Conservation (phyloP, 1,140 invertebrate species). For the Akabosia matsudoensis region DNA sequence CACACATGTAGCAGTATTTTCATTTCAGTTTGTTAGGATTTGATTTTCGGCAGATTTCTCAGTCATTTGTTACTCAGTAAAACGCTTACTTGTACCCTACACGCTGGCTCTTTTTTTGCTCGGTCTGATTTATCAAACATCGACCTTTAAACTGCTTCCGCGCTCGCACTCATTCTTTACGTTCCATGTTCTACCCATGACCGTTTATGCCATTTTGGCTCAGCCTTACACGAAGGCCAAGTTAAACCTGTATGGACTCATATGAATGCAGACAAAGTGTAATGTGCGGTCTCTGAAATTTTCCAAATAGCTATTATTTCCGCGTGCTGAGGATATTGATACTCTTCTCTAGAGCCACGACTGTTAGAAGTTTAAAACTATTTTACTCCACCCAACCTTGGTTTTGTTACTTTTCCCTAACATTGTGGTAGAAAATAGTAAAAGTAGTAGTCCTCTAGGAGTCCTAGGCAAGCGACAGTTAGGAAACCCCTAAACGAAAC, state of each 20-base stretch:
- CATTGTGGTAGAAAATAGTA: no score
- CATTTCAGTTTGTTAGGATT: not conserved
- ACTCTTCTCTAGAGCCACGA: not conserved
- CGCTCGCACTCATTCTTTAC: not conserved
- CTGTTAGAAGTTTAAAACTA: not conserved
- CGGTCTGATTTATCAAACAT: not conserved
- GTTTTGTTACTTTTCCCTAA: not conserved
- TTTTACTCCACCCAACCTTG: not conserved
- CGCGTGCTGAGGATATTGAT: slow-evolving; percentile 19
- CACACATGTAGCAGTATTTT: no score
- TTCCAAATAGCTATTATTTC: slow-evolving; percentile 10
- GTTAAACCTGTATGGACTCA: slow-evolving; percentile 6
- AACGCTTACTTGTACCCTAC: not conserved
- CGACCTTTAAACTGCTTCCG: not conserved
- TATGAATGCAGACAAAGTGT: slow-evolving; percentile 19
- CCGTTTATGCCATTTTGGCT: not conserved
- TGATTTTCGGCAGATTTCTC: slow-evolving; percentile 2
- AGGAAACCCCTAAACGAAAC: not conserved
- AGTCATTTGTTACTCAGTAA: slow-evolving; percentile 7
- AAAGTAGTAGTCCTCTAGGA: no score
- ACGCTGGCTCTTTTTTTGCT: not conserved
- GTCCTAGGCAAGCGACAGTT: not conserved
- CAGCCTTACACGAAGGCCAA: not conserved
- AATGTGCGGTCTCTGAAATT: slow-evolving; percentile 22
- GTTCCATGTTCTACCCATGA: not conserved